Percentiles rank a stretch among this genome's conserved stretches.
Evolutionary conservation across 2,113 vertebrate species (phyloP).

Genomic region (Anarhynchus alexandrinus): DNA sequence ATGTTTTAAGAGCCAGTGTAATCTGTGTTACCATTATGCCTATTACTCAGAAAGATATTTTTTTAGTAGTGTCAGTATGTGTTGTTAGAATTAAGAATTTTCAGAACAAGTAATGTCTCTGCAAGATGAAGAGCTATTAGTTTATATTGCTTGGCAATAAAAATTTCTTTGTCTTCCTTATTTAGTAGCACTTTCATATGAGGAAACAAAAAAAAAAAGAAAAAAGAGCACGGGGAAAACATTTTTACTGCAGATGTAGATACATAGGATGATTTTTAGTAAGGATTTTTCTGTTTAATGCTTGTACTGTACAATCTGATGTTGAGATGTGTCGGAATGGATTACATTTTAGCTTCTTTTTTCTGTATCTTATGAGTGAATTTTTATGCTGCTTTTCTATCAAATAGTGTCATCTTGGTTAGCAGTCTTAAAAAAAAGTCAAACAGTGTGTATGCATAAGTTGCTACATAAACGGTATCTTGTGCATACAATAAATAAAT

Average conservation of each 20-base stretch:
- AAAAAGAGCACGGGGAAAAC: neutral
- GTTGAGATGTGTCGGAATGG: neutral
- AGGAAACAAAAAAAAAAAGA: neutral
- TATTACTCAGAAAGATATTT: neutral
- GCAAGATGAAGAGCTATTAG: neutral
- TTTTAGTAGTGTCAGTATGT: neutral
- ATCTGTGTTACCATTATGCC: neutral
- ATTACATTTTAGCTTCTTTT: neutral
- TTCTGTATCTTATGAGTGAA: neutral
- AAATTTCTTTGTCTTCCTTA: neutral
- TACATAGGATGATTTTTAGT: neutral
- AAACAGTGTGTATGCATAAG: neutral
- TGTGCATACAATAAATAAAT: neutral
- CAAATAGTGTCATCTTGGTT: neutral
- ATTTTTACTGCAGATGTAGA: neutral
- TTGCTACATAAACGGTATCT: neutral
- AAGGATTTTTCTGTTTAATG: neutral
- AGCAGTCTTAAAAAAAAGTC: neutral
- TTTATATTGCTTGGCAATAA: neutral
- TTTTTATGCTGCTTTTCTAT: neutral
- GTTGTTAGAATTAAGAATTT: neutral
- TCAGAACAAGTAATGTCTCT: neutral
- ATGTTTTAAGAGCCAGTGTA: neutral
- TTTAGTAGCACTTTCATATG: neutral
- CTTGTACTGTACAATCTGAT: neutral